Evolutionary conservation across 2,797 vertebrate genomes (phyloP).

Genomic region (Leptatherina wallacei): DNA sequence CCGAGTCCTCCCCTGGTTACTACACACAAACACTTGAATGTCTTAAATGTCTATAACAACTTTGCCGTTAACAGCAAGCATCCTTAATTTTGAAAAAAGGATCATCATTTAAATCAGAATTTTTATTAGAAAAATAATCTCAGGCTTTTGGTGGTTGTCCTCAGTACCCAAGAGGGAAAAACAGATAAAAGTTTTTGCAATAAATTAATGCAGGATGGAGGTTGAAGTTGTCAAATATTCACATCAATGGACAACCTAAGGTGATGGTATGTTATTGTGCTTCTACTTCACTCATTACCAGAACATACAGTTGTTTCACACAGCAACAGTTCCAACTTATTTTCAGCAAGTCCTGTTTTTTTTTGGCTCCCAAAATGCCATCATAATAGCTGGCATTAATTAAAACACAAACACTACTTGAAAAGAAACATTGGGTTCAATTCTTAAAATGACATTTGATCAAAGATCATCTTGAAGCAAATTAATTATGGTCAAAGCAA

Average conservation of each 20-base stretch:
- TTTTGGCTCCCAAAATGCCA: not conserved
- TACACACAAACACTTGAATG: too few species aligned
- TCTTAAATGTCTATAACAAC: too few species aligned
- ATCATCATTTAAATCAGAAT: too few species aligned
- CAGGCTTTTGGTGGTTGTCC: not conserved
- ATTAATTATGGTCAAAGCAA: too few species aligned
- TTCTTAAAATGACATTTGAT: too few species aligned
- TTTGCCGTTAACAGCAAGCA: too few species aligned
- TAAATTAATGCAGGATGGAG: constrained; percentile 3
- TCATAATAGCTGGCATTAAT: not conserved
- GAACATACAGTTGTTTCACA: constrained; percentile 28
- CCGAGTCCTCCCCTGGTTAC: too few species aligned
- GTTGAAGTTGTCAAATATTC: not conserved
- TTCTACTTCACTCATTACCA: constrained; percentile 19
- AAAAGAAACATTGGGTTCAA: not conserved
- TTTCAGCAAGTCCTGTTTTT: constrained; percentile 1
- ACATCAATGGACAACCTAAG: constrained; percentile 10
- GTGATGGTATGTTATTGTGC: constrained; percentile 4
- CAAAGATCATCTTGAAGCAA: too few species aligned
- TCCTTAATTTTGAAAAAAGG: too few species aligned
- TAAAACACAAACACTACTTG: not conserved
- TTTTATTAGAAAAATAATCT: too few species aligned
- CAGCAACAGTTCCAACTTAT: not conserved
- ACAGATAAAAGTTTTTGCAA: not conserved
- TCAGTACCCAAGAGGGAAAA: not conserved